Conservation (phyloP, 2,797 vertebrate species). For the Synaphobranchus kaupii region DNA sequence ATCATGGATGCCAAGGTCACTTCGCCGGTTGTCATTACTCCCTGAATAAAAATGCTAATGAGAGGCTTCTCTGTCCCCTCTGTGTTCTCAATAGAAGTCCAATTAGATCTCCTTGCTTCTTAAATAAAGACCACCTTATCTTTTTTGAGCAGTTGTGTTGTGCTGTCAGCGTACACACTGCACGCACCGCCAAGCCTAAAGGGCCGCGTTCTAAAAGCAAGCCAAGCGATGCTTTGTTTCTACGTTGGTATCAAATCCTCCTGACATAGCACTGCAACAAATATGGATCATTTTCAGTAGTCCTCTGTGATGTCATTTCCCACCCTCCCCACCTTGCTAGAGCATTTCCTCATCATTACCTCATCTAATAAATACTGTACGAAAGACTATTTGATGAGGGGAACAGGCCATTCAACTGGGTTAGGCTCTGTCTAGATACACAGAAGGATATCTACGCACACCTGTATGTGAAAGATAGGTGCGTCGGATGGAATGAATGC, state of each 20-base stretch:
- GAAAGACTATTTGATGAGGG: too few species aligned
- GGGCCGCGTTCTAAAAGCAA: neutral
- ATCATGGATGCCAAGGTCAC: conserved; percentile 51
- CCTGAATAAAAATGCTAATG: conserved; percentile 52
- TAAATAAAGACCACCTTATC: conserved; percentile 35
- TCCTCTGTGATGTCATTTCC: neutral
- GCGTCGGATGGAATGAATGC: too few species aligned
- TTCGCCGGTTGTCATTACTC: conserved; percentile 47
- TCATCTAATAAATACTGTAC: neutral
- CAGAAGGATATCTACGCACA: too few species aligned
- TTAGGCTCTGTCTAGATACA: too few species aligned
- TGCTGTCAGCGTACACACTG: conserved; percentile 15
- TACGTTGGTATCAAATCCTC: neutral
- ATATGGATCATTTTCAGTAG: neutral
- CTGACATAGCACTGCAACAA: neutral
- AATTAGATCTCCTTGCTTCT: conserved; percentile 26
- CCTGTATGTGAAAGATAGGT: too few species aligned
- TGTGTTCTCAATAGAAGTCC: conserved; percentile 41
- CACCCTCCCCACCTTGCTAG: neutral
- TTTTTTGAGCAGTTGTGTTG: conserved; percentile 41
- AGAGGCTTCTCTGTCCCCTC: conserved; percentile 39
- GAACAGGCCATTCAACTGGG: too few species aligned
- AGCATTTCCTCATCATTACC: neutral
- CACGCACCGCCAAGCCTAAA: neutral
- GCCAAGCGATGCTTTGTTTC: neutral